Evolutionary conservation across 2,113 vertebrate genomes (phyloP).

Genomic region (Rissa tridactyla): DNA sequence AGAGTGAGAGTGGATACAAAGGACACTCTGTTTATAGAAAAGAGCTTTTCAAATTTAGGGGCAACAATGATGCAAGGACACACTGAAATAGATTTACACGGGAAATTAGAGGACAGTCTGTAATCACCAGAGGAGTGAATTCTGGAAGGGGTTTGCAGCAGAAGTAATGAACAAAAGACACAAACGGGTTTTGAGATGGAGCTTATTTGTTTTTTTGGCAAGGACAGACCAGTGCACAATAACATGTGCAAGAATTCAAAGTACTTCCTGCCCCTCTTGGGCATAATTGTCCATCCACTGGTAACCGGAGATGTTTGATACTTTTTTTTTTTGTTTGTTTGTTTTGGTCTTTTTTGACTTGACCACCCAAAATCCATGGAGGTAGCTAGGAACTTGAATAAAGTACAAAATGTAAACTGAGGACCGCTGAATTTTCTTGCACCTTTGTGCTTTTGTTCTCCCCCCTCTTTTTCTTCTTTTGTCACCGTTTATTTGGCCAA

Average conservation of each 20-base stretch:
- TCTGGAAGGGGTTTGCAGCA: background rate
- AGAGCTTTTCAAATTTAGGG: background rate
- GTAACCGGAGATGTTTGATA: background rate
- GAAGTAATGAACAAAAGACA: background rate
- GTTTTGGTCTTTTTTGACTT: background rate
- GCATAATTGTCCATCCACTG: background rate
- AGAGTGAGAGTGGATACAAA: background rate
- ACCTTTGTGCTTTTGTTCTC: background rate
- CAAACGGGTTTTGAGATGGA: background rate
- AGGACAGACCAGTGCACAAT: background rate
- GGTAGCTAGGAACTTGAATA: background rate
- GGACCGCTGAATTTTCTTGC: background rate
- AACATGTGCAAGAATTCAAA: background rate
- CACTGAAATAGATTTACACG: background rate
- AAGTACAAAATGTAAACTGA: background rate
- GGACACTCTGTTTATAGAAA: background rate
- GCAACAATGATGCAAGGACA: background rate
- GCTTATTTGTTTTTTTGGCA: background rate
- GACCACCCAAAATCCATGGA: background rate
- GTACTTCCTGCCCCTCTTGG: background rate
- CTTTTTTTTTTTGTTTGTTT: background rate
- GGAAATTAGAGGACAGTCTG: background rate
- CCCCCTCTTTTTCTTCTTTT: background rate
- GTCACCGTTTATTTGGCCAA: background rate
- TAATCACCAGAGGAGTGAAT: background rate